These are phyloP conservation scores for Mimumesa dahlbomi DNA, from an alignment of 2,888 invertebrate genomes.

Conservation along the genomic window DNA sequence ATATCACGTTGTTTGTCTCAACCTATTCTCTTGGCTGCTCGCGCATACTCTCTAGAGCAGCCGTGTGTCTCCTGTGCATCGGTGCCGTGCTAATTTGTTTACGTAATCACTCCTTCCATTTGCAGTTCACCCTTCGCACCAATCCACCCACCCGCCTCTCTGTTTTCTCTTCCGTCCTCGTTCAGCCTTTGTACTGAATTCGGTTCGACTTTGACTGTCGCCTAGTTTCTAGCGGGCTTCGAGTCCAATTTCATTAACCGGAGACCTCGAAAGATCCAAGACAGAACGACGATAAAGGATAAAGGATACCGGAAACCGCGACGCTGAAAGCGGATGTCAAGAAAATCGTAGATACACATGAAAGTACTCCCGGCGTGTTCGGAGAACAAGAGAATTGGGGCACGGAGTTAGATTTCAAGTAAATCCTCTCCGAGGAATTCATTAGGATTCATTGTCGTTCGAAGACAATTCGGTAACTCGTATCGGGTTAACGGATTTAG, in stretches of 20 bases:
- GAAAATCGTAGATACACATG: slow-evolving; percentile 18
- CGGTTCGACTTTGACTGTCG: slow-evolving; percentile 14
- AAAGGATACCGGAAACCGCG: slow-evolving; percentile 22
- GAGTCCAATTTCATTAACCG: slow-evolving; percentile 51
- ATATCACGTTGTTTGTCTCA: not conserved
- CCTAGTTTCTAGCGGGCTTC: not conserved
- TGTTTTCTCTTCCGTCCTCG: slow-evolving; percentile 13
- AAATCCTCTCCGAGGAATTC: not conserved
- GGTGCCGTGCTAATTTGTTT: slow-evolving; percentile 66
- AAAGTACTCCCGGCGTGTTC: not conserved
- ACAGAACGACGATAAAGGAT: slow-evolving; percentile 16
- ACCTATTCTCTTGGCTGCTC: slow-evolving; percentile 10
- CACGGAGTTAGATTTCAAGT: slow-evolving; percentile 4
- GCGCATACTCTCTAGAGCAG: not conserved
- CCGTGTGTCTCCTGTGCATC: slow-evolving; percentile 17
- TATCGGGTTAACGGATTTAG: not conserved
- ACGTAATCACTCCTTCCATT: slow-evolving; percentile 58
- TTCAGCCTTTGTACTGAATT: slow-evolving; percentile 18
- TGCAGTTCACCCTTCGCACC: slow-evolving; percentile 25
- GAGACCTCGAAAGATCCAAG: slow-evolving; percentile 19
- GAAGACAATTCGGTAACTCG: slow-evolving; percentile 6
- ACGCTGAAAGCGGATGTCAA: slow-evolving; percentile 9
- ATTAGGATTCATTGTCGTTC: not conserved
- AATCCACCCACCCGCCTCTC: slow-evolving; percentile 17
- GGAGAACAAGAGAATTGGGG: not conserved